Base-by-base conservation (phyloP, 1,140 invertebrate genomes). In the Trypoxylus dichotomus region DNA sequence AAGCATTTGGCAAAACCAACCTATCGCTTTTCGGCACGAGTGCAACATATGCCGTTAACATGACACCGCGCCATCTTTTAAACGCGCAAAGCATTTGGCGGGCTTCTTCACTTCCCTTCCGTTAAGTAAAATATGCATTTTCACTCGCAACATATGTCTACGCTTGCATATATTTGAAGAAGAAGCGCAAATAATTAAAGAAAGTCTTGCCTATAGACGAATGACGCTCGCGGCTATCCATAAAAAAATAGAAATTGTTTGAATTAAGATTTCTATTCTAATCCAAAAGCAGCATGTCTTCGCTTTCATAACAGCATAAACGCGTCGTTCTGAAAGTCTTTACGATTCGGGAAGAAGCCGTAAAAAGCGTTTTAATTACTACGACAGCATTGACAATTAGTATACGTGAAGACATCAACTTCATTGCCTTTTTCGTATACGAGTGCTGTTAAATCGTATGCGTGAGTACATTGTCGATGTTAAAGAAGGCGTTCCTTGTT, bases 1-100 rank as follows among this genome's bases (percentile, higher is more conserved):
- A 58, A 58, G 19, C 60, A 68, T 68, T 68, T 54, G 13, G 47
- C 15, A 19, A 54, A n/a, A 54, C 47, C n/a, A 54, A n/a, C 47
- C 15, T 15, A 21, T 7, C 6, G 47, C 7, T 10, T 24, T 68
- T 68, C 60, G 21, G 60, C 60, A 29, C 60, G 60, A 68, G 60
- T 27, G 21, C 11, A 68, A 24, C 60, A 68, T 29, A 68, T 68
- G 60, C 7, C 21, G 60, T 54, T 19, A 54, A 54, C 47, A 54
- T 54, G 47, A 54, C 15, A 54, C n/a, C 47, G 19, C 60, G 27
- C 60, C 60, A 68, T 68, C 60, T 68, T 68, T 68, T 68, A 68
- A 68, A 68, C 60, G 60, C 11, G 7, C 60, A 10, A 68, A n/a
- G 24, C 21, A 68, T 24, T 68, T 27, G 11, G 27, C 60, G 27